Evolutionary conservation across 2,888 invertebrate species (phyloP).

Genomic region (Polydrusus tereticollis): DNA sequence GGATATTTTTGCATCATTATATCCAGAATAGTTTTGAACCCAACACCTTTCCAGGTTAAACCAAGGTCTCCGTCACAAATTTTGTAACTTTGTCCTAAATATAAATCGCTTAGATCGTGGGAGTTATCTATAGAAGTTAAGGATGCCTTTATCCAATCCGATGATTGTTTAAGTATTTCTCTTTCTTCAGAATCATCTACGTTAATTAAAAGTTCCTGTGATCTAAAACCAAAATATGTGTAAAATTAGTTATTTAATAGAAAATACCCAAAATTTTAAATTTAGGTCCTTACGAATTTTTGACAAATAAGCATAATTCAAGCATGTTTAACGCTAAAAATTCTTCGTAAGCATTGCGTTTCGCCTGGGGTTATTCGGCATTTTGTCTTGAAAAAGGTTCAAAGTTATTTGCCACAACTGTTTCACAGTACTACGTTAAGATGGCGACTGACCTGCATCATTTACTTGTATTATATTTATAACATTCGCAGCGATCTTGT

Average conservation of each 20-base stretch:
- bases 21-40: constrained; percentile 75
- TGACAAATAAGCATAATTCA: neutral
- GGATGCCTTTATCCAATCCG: constrained; percentile 24
- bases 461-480: too few relatives aligned
- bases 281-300: neutral
- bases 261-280: neutral
- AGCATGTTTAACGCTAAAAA: too few relatives aligned
- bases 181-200: constrained; percentile 10
- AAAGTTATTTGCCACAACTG: too few relatives aligned
- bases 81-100: constrained; percentile 76
- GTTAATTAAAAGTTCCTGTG: neutral
- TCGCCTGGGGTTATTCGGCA: too few relatives aligned
- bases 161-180: constrained; percentile 24
- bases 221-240: constrained; percentile 18
- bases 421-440: too few relatives aligned
- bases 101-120: constrained; percentile 68
- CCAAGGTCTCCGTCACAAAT: constrained; percentile 77
- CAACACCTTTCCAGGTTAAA: constrained; percentile 79
- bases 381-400: too few relatives aligned
- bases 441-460: too few relatives aligned
- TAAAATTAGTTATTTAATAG: neutral
- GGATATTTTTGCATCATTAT: constrained; percentile 69
- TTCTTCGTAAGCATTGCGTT: too few relatives aligned
- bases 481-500: too few relatives aligned
- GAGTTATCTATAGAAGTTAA: constrained; percentile 19